Conservation (phyloP, 2,888 invertebrate species). For the Drosophila aldrichi region DNA sequence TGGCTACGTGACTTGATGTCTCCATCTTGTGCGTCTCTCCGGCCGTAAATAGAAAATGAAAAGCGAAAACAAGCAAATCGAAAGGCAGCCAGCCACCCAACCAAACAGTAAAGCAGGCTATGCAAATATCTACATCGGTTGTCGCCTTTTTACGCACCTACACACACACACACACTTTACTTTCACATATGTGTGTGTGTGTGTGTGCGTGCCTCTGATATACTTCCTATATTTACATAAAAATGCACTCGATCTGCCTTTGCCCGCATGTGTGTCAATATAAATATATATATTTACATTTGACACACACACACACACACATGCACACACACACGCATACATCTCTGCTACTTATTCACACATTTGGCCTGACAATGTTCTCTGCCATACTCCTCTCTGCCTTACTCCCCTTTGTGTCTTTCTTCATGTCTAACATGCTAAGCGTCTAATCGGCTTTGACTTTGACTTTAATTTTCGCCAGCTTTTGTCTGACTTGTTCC, state of each 20-base stretch:
- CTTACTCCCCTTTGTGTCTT: constrained; percentile 33
- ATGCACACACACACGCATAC: not conserved
- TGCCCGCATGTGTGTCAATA: constrained; percentile 60
- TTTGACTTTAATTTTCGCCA: constrained; percentile 27
- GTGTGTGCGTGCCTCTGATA: constrained; percentile 4
- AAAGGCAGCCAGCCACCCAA: constrained; percentile 24
- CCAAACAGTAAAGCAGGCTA: constrained; percentile 56
- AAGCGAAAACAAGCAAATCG: constrained; percentile 56
- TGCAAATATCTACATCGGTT: constrained; percentile 65
- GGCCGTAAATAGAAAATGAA: constrained; percentile 65
- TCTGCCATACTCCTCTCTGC: not conserved
- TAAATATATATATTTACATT: constrained; percentile 55
- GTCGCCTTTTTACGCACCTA: constrained; percentile 70
- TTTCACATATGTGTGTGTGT: constrained; percentile 1
- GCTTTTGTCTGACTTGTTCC: constrained; percentile 21
- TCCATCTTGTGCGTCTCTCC: constrained; percentile 45
- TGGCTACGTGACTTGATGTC: constrained; percentile 62
- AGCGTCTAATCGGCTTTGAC: constrained; percentile 71
- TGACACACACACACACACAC: constrained; percentile 6
- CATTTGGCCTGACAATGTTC: constrained; percentile 44
- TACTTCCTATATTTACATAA: constrained; percentile 67
- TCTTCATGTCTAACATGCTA: constrained; percentile 55
- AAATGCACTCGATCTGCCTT: constrained; percentile 76
- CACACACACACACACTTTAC: constrained; percentile 46
- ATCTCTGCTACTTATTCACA: constrained; percentile 59